Base-by-base conservation (phyloP, 2,797 vertebrate species). In the Myiotriccus ornatus region DNA sequence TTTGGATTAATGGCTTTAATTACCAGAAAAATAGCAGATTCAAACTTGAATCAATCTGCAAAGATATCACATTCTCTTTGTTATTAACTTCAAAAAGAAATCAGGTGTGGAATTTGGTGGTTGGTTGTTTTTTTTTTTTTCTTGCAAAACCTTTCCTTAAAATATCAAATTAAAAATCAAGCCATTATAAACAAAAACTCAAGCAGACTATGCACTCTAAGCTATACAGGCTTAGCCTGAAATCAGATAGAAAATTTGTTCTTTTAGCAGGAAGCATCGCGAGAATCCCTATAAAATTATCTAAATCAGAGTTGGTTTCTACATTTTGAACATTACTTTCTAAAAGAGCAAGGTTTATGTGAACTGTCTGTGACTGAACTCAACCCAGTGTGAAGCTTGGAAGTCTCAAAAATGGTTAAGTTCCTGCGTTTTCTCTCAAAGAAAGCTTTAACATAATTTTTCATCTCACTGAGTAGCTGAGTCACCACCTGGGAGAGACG, bases 1-100 rank as follows among this genome's bases (percentile, higher is more conserved):
- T 95, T 53, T 49, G 41, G 37, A 95, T 93, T 84, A 93, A 95
- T 93, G 59, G 47, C 9, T 93, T 96, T 93, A 91, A 94, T 94
- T 81, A 96, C 34, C 35, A 75, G 90, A 86, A 89, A 84, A 87
- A 84, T 52, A 95, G 25, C 47, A 78, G 43, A 73, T 82, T 78
- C 14, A 46, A 90, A 50, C 35, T 49, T 84, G 46, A 89, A 84
- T 78, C n/a, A 43, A 41, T 86, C 47, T 76, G 37, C 21, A 85
- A 80, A 87, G 43, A 71, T 78, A 80, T 10, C 24, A 13, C 37
- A n/a, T 9, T 18, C 10, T 77, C 28, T 75, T 81, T 85, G 3
- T n/a, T 89, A 64, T 7, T 83, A 77, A 39, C 32, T 85, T 83
- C 43, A 24, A 68, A 87, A 85, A 74, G 6, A 67, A 80, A 11